A percentile compares a stretch with the other conserved stretches of the same genome.
Conservation (phyloP, 2,797 vertebrate species). For the Sebastes steindachneri region DNA sequence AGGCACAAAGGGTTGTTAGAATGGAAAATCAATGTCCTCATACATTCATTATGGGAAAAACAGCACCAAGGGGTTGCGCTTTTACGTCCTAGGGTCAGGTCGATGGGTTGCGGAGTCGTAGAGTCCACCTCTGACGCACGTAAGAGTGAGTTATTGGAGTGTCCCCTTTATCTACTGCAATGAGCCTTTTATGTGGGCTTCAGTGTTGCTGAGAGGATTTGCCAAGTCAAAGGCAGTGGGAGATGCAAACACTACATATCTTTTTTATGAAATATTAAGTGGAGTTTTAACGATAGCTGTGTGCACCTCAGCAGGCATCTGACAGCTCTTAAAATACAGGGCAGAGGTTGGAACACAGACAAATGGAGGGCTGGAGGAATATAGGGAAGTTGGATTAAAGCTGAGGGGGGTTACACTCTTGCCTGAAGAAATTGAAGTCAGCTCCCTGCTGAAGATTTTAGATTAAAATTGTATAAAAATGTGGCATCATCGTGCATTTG, state of each 20-base stretch:
- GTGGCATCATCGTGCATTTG: background rate
- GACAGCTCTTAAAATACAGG: constrained; percentile 58
- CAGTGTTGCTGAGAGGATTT: constrained; percentile 38
- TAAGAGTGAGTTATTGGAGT: constrained; percentile 17
- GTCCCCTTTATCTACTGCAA: constrained; percentile 48
- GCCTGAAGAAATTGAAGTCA: constrained; percentile 26
- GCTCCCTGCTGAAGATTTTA: constrained; percentile 19
- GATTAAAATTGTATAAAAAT: constrained; percentile 32
- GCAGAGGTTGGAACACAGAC: constrained; percentile 38
- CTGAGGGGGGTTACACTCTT: background rate
- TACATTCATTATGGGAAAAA: constrained; percentile 61
- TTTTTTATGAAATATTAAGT: constrained; percentile 73
- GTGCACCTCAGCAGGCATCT: constrained; percentile 52
- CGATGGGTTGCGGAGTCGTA: constrained; percentile 15
- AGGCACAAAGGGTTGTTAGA: constrained; percentile 29
- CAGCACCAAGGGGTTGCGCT: constrained; percentile 15
- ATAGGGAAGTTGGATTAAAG: constrained; percentile 31
- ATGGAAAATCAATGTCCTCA: constrained; percentile 70
- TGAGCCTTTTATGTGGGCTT: constrained; percentile 28
- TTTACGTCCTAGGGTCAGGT: constrained; percentile 41
- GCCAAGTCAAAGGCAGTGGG: constrained; percentile 40
- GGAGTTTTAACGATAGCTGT: constrained; percentile 50
- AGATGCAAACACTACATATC: constrained; percentile 58
- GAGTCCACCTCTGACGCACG: constrained; percentile 9
- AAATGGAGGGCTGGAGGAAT: constrained; percentile 30